Evolutionary conservation across 2,888 invertebrate species (phyloP).

Genomic region (Nymphalis c-album): DNA sequence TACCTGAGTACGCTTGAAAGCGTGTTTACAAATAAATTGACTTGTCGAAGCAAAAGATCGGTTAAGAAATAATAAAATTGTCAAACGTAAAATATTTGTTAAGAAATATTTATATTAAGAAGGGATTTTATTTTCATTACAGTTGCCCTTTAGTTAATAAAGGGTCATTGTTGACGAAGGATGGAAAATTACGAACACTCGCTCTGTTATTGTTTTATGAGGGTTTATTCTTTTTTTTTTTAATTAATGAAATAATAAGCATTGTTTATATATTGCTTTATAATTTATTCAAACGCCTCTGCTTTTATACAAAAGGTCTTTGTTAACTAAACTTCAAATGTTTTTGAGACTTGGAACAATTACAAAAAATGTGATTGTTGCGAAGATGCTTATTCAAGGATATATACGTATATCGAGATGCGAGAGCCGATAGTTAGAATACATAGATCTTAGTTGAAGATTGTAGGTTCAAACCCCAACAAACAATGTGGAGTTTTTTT

Average conservation of each 20-base stretch:
- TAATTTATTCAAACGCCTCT: background rate
- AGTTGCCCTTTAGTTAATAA: slow-evolving; percentile 23
- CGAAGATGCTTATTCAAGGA: no score
- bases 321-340: no score
- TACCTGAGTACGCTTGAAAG: background rate
- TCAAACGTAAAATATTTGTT: slow-evolving; percentile 20
- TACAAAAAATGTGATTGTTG: no score
- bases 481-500: no score
- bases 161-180: slow-evolving; percentile 16
- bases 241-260: background rate
- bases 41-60: slow-evolving; percentile 12
- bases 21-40: slow-evolving; percentile 4
- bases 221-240: slow-evolving; percentile 9
- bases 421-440: no score
- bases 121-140: slow-evolving; percentile 26
- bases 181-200: slow-evolving; percentile 23
- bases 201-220: slow-evolving; percentile 14
- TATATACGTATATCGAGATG: no score
- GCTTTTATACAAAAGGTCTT: background rate
- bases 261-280: background rate
- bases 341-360: no score
- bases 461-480: no score
- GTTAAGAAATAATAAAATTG: slow-evolving; percentile 11
- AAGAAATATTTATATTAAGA: slow-evolving; percentile 20
- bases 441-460: no score